Base-by-base conservation (phyloP, 1,140 invertebrate species). In the Drosophila hydei region DNA sequence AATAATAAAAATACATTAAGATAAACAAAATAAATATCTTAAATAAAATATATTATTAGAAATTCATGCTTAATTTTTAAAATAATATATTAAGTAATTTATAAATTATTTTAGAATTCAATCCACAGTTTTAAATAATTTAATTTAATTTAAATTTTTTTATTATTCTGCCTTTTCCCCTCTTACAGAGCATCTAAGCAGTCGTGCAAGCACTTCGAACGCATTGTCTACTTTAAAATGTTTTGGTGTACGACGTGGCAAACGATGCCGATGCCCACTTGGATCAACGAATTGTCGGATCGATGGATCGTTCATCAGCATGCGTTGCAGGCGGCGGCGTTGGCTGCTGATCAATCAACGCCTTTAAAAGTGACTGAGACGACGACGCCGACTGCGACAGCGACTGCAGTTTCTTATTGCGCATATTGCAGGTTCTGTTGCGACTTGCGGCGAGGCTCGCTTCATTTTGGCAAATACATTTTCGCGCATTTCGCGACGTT, bases 401-500 rank as follows among this genome's bases (percentile, higher is more conserved):
- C 63, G 65, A 56, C 64, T 78, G 61, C 80, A 68, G 79, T 88
- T 79, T 88, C 79, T 89, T 83, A 79, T 84, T 89, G 76, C 75
- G 74, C 75, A 72, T 64, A 73, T 47, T 52, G 40, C 64, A n/a
- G n/a, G n/a, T n/a, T n/a, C n/a, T n/a, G n/a, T n/a, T n/a, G n/a
- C n/a, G n/a, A n/a, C n/a, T n/a, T n/a, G 52, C 23, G 23, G 27
- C 21, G 50, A 12, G 38, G 18, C 36, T 48, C 40, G 69, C 62
- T 58, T 87, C 84, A 67, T 81, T 80, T 84, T 79, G 85, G 75
- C 87, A 80, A 85, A 88, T 88, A 88, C 63, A 69, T 89, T 89
- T 89, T 89, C 74, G 75, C 85, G 80, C 87, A 79, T 80, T 89
- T 85, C 67, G 77, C 77, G 85, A 89, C 85, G 87, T 89, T 89